Evolutionary conservation across 2,797 vertebrate species (phyloP).

Genomic region (Anas capensis): DNA sequence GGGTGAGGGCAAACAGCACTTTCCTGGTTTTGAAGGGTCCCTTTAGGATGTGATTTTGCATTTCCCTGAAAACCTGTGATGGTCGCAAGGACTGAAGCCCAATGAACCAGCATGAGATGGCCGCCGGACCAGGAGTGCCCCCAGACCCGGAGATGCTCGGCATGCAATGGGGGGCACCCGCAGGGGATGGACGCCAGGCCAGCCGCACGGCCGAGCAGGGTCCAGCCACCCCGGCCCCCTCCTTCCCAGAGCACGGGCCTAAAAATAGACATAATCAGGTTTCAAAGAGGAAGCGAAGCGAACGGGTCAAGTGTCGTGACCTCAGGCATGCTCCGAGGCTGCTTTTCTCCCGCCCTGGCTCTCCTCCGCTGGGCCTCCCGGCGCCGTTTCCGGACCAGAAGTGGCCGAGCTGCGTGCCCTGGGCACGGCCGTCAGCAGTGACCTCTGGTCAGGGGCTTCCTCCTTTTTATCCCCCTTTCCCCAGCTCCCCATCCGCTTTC

Average conservation of each 20-base stretch:
- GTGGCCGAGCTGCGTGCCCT: neutral
- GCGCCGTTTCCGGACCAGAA: constrained; percentile 42
- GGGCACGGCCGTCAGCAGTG: constrained; percentile 24
- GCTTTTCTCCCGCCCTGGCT: constrained; percentile 29
- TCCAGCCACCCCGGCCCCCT: constrained; percentile 30
- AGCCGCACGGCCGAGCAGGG: neutral
- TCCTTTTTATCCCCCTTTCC: neutral
- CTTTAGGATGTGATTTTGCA: neutral
- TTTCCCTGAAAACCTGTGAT: neutral
- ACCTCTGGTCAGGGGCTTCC: neutral
- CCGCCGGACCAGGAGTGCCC: neutral
- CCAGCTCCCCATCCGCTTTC: neutral
- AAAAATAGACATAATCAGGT: constrained; percentile 74
- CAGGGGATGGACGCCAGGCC: neutral
- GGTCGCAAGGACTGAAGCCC: neutral
- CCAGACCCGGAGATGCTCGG: neutral
- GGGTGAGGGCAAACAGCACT: neutral
- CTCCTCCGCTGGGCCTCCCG: constrained; percentile 38
- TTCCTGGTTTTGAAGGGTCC: neutral
- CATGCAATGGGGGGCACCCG: neutral
- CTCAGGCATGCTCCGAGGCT: constrained; percentile 58
- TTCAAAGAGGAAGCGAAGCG: constrained; percentile 74
- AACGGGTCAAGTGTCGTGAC: constrained; percentile 65
- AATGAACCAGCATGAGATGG: neutral
- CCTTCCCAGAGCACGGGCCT: constrained; percentile 17